Evolutionary conservation across 2,113 vertebrate genomes (phyloP), one percentile per base, ranked within the genome.

Genomic region (Diglossa brunneiventris): DNA sequence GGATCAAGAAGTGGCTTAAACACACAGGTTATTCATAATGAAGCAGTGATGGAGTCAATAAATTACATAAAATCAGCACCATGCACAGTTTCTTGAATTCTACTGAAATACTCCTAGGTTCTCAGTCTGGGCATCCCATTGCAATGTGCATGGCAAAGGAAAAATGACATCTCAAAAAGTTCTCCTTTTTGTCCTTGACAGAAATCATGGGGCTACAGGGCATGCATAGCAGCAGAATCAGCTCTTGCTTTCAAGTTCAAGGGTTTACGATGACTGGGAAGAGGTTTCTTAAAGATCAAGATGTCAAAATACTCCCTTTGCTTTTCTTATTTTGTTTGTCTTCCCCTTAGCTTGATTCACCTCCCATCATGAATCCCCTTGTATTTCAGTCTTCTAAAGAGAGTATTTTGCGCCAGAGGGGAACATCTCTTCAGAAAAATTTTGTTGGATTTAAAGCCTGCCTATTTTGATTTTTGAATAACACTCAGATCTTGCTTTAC

Each of bases 331-430:
- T 78, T 90, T 83, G 56, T 89, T 92, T 58, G 52, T 39, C 49
- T 66, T 42, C 63, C 49, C 70, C 19, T 70, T 53, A 42, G 41
- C 87, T 85, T 95, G 47, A 95, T 92, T 93, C 72, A 10, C 69
- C 56, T 95, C 66, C n/a, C 39, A 22, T 55, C n/a, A 93, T 18
- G 26, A 80, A 94, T 58, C 58, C 37, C 17, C 31, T 75, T 31
- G 66, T 9, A 44, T 66, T 80, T 93, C 28, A 81, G 28, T 76
- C 68, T 87, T 56, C 66, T 85, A 66, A 81, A 66, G n/a, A 79
- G 91, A 61, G 10, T 5, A 30, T 78, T 92, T 66, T 66, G 39
- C 67, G 76, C 31, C 26, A 56, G 70, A 77, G n/a, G 33, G 33
- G 11, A 22, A 52, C 13, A n/a, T 24, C 10, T 42, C 56, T 44